Base-by-base conservation (phyloP, 2,113 vertebrate species). In the Pungitius pungitius region DNA sequence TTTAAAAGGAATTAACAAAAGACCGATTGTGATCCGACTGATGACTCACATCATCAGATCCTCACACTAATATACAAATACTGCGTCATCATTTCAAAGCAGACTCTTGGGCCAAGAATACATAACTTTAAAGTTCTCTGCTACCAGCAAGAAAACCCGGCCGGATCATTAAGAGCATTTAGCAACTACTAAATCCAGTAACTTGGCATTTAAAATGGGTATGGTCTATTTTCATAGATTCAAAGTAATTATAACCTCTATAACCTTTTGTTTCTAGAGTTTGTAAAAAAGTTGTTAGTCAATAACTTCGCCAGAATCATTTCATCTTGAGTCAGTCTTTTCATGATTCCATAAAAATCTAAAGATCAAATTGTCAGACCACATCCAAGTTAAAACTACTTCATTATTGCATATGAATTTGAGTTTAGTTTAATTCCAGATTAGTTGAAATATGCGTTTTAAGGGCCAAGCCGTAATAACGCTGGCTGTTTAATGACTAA, bases 21-120 rank as follows among this genome's bases (percentile, higher is more conserved):
- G 54, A 35, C 24, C 0, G 27, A 47, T 14, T 65, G 14, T 60
- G 7, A 55, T 43, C 3, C 39, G 15, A 59, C 3, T 37, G 30
- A 20, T 77, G 80, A 87, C 39, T 65, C 67, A 70, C 9, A 30
- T n/a, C 3, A 17, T 37, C 20, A 5, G 2, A 1, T 26, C 22
- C 24, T 18, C 17, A 18, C 17, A 12, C 27, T 11, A 8, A 17
- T 22, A 15, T 27, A 39, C 14, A 55, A 20, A 11, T 22, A 15
- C 33, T 7, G 3, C 17, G 4, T 11, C 15, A 18, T 8, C 8
- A 6, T 35, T 45, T 35, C 7, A 4, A 4, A n/a, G 20, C 35
- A 68, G 11, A 26, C 39, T 15, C 27, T 56, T 37, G 6, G 20
- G 24, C 30, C 4, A 15, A 8, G 3, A 18, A 15, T 42, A 18